Conservation (phyloP, 2,888 invertebrate genomes). For the Dioctria rufipes region DNA sequence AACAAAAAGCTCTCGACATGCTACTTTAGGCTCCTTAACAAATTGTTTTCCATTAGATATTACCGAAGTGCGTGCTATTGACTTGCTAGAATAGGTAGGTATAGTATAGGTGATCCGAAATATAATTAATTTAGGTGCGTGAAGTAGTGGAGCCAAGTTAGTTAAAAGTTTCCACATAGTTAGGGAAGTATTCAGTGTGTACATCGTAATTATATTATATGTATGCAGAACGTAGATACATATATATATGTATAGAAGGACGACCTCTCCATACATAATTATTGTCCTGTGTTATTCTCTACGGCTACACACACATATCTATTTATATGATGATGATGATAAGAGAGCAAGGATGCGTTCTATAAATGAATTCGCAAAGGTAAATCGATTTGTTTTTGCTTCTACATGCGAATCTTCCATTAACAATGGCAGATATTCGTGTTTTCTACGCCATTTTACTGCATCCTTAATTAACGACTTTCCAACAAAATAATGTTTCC, state of each 20-base stretch:
- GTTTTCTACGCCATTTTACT: neutral
- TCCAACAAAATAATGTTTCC: neutral
- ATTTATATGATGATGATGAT: neutral
- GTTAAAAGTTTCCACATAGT: neutral
- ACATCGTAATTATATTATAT: no score
- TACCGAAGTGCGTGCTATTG: conserved; percentile 40
- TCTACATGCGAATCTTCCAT: neutral
- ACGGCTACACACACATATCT: neutral
- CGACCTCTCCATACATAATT: no score
- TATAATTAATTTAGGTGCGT: conserved; percentile 39
- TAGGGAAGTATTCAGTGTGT: neutral
- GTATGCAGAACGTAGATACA: no score
- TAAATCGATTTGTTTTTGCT: neutral
- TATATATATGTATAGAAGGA: no score
- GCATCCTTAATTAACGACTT: neutral
- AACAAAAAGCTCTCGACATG: conserved; percentile 35
- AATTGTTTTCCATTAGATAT: conserved; percentile 43
- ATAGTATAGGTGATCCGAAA: neutral
- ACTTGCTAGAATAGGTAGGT: neutral
- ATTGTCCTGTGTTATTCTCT: neutral
- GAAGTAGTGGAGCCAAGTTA: conserved; percentile 20
- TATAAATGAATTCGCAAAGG: neutral
- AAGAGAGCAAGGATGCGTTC: neutral
- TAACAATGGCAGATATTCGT: neutral
- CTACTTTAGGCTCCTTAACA: conserved; percentile 28